Base-by-base conservation (phyloP, 30 jellyfish, hydroid and myxozoan genomes). In the Aurelia sp. region DNA sequence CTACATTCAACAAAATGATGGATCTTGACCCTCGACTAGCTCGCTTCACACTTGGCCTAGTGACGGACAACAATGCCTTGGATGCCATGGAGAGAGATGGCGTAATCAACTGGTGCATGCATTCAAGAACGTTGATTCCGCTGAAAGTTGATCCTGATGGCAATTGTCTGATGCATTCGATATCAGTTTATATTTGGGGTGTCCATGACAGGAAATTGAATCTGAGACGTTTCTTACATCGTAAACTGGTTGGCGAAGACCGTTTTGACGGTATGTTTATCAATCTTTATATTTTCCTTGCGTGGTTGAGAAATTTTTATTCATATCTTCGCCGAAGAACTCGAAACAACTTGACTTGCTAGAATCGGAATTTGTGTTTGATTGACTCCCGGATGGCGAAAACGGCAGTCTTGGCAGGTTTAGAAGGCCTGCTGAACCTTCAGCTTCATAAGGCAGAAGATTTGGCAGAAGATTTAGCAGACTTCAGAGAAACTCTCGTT, bases 151-250 rank as follows among this genome's bases (percentile, higher is more conserved):
- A 70, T 19, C 72, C 82, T 6, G 98, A 91, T 86, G 98, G 98
- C 35, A 91, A 91, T 47, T 91, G 96, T 67, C 30, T 91, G 62
- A 65, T 86, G 7, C 98, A 91, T 68, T 40, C 98, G 8, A 50
- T 85, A 17, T 91, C 98, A 18, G 35, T 86, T 69, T 91, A 91
- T 65, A 74, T 85, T 10, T 85, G 89, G 79, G 98, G 98, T 8
- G 96, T 91, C 30, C 96, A 86, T 52, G 98, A 91, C 84, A 81
- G 94, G 40, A 48, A 52, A n/a, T 60, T 78, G 67, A 57, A 27
- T 19, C 83, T 91, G n/a, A 62, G 96, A 31, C 37, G 91, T 33
- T 63, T 85, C 66, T 44, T 91, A 16, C 76, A 88, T 64, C 82
- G 74, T 35, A 59, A 65, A 63, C 63, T 88, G 57, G 62, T 50